Percentiles rank a stretch among this genome's conserved stretches.
Evolutionary conservation across 2,797 vertebrate species (phyloP).

Genomic region (Sphenopsis melanotis): DNA sequence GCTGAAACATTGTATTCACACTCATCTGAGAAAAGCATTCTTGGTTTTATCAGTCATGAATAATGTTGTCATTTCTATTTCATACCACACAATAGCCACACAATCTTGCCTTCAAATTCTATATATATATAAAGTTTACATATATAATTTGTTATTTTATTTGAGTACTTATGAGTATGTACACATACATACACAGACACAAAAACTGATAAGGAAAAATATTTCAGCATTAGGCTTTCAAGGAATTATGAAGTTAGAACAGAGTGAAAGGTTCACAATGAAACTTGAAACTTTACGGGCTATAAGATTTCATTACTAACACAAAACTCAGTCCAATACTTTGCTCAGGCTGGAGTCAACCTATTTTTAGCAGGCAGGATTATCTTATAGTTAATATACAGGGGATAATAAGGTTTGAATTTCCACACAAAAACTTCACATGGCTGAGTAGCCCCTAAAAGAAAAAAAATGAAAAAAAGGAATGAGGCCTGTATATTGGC

Average conservation of each 20-base stretch:
- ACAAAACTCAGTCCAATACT: slow-evolving; percentile 24
- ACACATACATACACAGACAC: not conserved
- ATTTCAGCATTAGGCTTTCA: not conserved
- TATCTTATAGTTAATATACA: not conserved
- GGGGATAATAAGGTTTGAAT: not conserved
- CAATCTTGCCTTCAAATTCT: not conserved
- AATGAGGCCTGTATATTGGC: not conserved
- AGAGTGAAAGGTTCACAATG: slow-evolving; percentile 7
- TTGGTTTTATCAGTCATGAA: slow-evolving; percentile 1
- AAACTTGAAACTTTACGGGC: slow-evolving; percentile 34
- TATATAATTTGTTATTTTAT: not conserved
- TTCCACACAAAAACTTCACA: not conserved
- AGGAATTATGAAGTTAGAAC: slow-evolving; percentile 49
- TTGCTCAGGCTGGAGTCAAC: not conserved
- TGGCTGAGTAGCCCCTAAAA: not conserved
- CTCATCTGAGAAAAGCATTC: not conserved
- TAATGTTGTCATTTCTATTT: not conserved
- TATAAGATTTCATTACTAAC: slow-evolving; percentile 42
- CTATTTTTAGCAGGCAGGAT: slow-evolving; percentile 40
- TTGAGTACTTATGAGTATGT: not conserved
- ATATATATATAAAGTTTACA: not conserved
- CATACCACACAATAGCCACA: not conserved
- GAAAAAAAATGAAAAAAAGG: not conserved
- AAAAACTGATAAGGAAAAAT: slow-evolving; percentile 26
- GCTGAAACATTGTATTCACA: not conserved